These are phyloP conservation scores for Brachyalestes nurse DNA, from an alignment of 2,797 vertebrate species.

Conservation along the genomic window DNA sequence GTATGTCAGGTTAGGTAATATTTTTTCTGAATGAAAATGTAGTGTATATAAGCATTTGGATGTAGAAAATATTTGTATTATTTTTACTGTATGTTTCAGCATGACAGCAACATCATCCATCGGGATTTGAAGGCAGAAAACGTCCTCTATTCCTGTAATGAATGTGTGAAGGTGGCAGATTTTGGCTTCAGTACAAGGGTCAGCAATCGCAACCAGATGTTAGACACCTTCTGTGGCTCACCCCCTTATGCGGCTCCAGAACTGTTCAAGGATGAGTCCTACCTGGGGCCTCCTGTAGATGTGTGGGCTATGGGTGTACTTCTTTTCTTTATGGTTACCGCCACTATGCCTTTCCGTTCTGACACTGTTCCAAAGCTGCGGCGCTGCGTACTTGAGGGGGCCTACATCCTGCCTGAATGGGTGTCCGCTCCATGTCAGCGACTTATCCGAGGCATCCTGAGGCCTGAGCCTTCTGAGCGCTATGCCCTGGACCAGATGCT, in stretches of 20 bases:
- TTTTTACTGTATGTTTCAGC: constrained; percentile 73
- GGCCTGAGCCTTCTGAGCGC: constrained; percentile 77
- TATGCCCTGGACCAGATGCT: constrained; percentile 87
- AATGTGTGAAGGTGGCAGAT: constrained; percentile 92
- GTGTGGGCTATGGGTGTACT: constrained; percentile 95
- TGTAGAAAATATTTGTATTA: background rate
- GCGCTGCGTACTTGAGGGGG: constrained; percentile 83
- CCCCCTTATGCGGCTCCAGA: constrained; percentile 94
- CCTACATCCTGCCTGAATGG: constrained; percentile 80
- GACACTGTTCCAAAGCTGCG: constrained; percentile 92
- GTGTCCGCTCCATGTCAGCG: constrained; percentile 87
- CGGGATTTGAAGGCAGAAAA: constrained; percentile 97
- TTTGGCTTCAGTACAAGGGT: constrained; percentile 91
- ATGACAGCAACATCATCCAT: constrained; percentile 90
- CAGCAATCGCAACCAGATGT: constrained; percentile 75
- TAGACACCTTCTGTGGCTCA: constrained; percentile 95
- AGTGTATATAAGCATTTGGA: background rate
- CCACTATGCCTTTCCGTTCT: constrained; percentile 90
- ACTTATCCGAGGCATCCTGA: constrained; percentile 87
- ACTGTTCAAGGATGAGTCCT: constrained; percentile 89
- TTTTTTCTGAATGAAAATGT: background rate
- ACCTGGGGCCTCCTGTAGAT: constrained; percentile 87
- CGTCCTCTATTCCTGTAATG: constrained; percentile 83
- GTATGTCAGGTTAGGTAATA: too few relatives aligned
- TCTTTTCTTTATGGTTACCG: constrained; percentile 92